phyloP scores from a whole-genome alignment of 2,888 invertebrate species.

The Falcaria lacertinaria region DNA sequence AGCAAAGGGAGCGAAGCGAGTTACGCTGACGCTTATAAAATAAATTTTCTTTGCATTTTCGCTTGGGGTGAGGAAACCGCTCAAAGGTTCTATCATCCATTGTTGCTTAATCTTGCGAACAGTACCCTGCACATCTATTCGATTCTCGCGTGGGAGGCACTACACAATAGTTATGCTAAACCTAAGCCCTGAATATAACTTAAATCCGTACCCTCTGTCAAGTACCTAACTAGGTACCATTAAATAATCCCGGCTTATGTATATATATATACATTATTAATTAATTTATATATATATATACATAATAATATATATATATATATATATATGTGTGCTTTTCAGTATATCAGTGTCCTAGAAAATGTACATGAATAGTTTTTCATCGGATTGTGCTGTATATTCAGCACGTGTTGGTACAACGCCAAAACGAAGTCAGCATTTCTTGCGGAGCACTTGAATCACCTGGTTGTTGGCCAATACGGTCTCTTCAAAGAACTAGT shows the following conservation, averaged over 20 bases:
- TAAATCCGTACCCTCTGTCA: background rate
- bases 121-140: conserved; percentile 43
- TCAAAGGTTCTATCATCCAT: conserved; percentile 40
- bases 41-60: conserved; percentile 50
- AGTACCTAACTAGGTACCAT: background rate
- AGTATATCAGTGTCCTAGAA: too few relatives aligned
- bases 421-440: too few relatives aligned
- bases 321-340: too few relatives aligned
- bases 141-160: conserved; percentile 18
- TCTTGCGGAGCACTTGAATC: too few relatives aligned
- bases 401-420: too few relatives aligned
- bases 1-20: conserved; percentile 46
- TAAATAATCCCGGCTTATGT: background rate
- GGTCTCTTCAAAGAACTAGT: too few relatives aligned
- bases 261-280: background rate
- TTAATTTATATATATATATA: too few relatives aligned
- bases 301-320: too few relatives aligned
- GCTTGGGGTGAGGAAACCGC: conserved; percentile 31
- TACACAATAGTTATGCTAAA: background rate
- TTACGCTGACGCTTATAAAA: conserved; percentile 49
- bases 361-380: too few relatives aligned
- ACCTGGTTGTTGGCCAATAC: too few relatives aligned
- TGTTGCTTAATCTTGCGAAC: conserved; percentile 49
- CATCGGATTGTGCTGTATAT: too few relatives aligned
- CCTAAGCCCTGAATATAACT: background rate